Evolutionary conservation across 2,113 vertebrate genomes (phyloP).

Genomic region (Platysternon megacephalum): DNA sequence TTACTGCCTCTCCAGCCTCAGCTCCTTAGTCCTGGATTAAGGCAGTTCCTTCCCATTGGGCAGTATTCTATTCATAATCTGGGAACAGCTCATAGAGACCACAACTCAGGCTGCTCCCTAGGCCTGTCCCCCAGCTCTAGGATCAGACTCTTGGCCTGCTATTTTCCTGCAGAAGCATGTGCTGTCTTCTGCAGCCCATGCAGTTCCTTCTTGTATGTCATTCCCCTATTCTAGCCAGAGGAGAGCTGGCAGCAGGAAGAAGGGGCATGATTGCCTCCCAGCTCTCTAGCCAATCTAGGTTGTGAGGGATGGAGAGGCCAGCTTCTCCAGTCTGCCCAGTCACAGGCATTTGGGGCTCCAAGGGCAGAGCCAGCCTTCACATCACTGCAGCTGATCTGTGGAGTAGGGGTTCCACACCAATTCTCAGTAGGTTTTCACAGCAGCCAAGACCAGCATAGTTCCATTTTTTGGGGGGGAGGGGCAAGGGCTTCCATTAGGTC

Average conservation of each 20-base stretch:
- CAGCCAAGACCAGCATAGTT: background rate
- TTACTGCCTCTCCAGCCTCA: background rate
- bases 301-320: background rate
- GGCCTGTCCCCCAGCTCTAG: background rate
- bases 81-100: background rate
- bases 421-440: background rate
- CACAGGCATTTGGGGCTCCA: background rate
- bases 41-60: background rate
- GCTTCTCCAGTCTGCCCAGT: background rate
- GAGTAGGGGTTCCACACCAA: background rate
- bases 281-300: background rate
- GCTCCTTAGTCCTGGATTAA: background rate
- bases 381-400: background rate
- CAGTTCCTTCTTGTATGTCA: background rate
- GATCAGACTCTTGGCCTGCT: background rate
- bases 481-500: background rate
- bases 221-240: background rate
- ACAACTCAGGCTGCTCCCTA: fast-evolving
- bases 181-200: background rate
- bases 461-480: background rate
- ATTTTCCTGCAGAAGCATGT: background rate
- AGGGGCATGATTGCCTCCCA: background rate
- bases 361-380: background rate
- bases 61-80: background rate
- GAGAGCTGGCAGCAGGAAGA: background rate